phyloP scores from a whole-genome alignment of 1,140 invertebrate genomes.

The Proctacanthus coquilletti region DNA sequence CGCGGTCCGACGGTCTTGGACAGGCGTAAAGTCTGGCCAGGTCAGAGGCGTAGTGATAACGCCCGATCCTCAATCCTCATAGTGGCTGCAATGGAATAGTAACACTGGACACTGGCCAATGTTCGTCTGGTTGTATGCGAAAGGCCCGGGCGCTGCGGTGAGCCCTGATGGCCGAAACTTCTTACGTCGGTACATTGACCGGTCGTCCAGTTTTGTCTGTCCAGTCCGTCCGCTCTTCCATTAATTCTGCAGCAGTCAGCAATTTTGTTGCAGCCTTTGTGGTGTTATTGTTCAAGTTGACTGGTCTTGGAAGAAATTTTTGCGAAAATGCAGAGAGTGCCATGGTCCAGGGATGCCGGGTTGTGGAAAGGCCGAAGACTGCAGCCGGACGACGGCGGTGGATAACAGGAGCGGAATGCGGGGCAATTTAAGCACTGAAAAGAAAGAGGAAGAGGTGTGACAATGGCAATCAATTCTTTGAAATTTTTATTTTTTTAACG shows the following conservation, averaged over 20 bases:
- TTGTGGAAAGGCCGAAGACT: background rate
- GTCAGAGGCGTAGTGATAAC: background rate
- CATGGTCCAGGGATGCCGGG: background rate
- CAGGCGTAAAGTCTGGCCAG: background rate
- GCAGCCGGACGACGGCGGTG: too few relatives aligned
- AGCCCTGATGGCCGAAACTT: too few relatives aligned
- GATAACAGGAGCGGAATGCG: too few relatives aligned
- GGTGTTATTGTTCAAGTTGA: background rate
- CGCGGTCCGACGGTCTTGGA: too few relatives aligned
- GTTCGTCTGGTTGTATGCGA: too few relatives aligned
- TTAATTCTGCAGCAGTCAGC: background rate
- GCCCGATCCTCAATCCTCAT: too few relatives aligned
- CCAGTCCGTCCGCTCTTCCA: background rate
- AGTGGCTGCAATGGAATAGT: too few relatives aligned
- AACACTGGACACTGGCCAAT: too few relatives aligned
- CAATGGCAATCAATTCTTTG: constrained; percentile 1
- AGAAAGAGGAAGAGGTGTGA: constrained; percentile 1
- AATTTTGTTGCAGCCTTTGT: background rate
- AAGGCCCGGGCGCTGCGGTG: too few relatives aligned
- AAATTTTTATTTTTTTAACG: background rate
- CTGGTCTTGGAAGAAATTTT: background rate
- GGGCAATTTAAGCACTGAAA: background rate
- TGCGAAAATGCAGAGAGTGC: background rate
- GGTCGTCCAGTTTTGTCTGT: too few relatives aligned
- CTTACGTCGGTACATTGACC: too few relatives aligned